A percentile compares a stretch with the other conserved stretches of the same genome.
Evolutionary conservation across 1,140 invertebrate species (phyloP).

Genomic region (Macrostomum lignano): DNA sequence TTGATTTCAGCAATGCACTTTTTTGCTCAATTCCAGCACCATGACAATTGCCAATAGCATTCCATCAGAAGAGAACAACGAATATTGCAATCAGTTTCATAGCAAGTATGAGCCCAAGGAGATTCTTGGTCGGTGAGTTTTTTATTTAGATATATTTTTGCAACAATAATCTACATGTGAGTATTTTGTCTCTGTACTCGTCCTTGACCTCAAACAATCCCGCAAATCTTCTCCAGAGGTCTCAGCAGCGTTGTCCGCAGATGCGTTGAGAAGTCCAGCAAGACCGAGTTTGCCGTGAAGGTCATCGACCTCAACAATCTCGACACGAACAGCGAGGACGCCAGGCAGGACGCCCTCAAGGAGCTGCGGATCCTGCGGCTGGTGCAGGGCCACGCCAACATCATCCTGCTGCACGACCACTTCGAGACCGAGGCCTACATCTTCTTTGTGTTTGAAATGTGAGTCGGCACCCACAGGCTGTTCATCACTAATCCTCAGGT

Average conservation of each 20-base stretch:
- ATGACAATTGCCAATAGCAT: no score
- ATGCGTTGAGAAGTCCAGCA: constrained; percentile 83
- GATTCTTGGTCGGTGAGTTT: constrained; percentile 2
- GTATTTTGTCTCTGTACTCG: no score
- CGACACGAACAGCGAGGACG: constrained; percentile 37
- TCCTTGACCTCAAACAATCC: no score
- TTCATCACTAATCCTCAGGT: no score
- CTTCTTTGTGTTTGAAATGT: constrained; percentile 85
- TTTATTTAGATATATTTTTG: neutral
- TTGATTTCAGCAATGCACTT: no score
- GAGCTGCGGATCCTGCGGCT: constrained; percentile 68
- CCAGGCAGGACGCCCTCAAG: constrained; percentile 48
- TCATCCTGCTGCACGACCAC: constrained; percentile 90
- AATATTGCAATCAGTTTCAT: constrained; percentile 3
- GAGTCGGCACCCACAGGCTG: no score
- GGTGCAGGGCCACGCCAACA: constrained; percentile 74
- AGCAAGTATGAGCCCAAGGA: constrained; percentile 7
- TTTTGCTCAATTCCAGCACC: no score
- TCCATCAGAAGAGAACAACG: no score
- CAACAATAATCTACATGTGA: neutral
- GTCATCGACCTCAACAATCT: constrained; percentile 88
- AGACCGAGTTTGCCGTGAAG: constrained; percentile 77
- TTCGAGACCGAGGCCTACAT: constrained; percentile 92
- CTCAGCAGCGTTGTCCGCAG: no score
- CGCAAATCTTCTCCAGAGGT: no score